These are phyloP conservation scores for Ormyrus labotus DNA, from an alignment of 2,888 invertebrate species.

Conservation along the genomic window DNA sequence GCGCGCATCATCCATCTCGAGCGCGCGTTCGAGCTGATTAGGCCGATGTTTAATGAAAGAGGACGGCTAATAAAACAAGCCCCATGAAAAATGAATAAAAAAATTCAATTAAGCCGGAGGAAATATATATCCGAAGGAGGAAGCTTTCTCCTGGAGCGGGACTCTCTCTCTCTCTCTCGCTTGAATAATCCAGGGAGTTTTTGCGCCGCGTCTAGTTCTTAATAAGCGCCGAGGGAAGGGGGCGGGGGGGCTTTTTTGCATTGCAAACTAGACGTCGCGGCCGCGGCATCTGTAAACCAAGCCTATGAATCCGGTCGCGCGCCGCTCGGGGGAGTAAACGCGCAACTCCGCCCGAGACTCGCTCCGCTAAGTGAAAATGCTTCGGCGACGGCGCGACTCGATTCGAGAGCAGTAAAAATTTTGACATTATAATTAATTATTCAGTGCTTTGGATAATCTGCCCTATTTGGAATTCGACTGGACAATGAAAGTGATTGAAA, in stretches of 20 bases:
- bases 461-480: too few relatives aligned
- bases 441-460: too few relatives aligned
- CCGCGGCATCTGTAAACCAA: conserved; percentile 26
- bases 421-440: too few relatives aligned
- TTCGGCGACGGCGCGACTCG: too few relatives aligned
- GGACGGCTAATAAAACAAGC: neutral
- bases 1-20: too few relatives aligned
- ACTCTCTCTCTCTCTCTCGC: neutral
- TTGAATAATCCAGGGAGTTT: conserved; percentile 51
- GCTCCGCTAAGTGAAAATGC: too few relatives aligned
- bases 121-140: conserved; percentile 47
- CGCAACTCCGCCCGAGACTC: neutral
- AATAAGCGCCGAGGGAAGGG: conserved; percentile 22
- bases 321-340: neutral
- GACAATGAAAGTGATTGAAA: too few relatives aligned
- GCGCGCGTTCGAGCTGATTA: too few relatives aligned
- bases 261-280: conserved; percentile 30
- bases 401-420: too few relatives aligned
- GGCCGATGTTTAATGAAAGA: neutral
- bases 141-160: conserved; percentile 20
- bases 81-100: conserved; percentile 50
- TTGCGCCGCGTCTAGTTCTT: conserved; percentile 31
- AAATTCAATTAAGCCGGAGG: conserved; percentile 48
- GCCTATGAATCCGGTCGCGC: conserved; percentile 27
- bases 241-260: conserved; percentile 33